Evolutionary conservation across 2,113 vertebrate genomes (phyloP).

Genomic region (Mormyrus iriodes): DNA sequence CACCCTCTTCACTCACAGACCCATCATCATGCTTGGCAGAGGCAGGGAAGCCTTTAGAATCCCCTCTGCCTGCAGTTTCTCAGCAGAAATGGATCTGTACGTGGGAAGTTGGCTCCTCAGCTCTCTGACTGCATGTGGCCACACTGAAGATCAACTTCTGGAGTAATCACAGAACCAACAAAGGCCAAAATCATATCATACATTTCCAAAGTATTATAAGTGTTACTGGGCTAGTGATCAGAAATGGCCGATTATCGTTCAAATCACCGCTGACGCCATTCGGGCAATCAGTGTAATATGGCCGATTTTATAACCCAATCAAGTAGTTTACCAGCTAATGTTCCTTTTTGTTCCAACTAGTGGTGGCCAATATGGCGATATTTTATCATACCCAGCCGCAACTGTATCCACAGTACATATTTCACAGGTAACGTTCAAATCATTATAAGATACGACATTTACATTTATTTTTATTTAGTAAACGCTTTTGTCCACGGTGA

Average conservation of each 20-base stretch:
- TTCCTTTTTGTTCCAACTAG: neutral
- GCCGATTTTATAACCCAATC: neutral
- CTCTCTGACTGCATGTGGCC: neutral
- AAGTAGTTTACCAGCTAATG: neutral
- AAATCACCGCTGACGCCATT: neutral
- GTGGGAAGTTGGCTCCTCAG: neutral
- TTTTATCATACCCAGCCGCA: neutral
- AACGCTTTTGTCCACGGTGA: neutral
- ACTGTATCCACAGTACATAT: neutral
- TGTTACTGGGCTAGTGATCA: neutral
- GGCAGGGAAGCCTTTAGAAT: neutral
- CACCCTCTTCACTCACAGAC: neutral
- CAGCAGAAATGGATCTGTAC: neutral
- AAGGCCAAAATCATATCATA: neutral
- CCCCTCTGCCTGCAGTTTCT: neutral
- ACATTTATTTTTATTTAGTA: neutral
- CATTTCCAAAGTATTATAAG: neutral
- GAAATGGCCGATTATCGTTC: neutral
- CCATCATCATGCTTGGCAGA: neutral
- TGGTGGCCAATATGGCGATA: neutral
- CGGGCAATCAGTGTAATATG: neutral
- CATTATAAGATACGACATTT: neutral
- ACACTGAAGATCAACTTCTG: neutral
- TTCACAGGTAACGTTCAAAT: neutral
- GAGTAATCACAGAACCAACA: neutral